Percentiles rank a stretch among this genome's conserved stretches.
Evolutionary conservation across 2,888 invertebrate species (phyloP).

Genomic region (Mythimna pallens): DNA sequence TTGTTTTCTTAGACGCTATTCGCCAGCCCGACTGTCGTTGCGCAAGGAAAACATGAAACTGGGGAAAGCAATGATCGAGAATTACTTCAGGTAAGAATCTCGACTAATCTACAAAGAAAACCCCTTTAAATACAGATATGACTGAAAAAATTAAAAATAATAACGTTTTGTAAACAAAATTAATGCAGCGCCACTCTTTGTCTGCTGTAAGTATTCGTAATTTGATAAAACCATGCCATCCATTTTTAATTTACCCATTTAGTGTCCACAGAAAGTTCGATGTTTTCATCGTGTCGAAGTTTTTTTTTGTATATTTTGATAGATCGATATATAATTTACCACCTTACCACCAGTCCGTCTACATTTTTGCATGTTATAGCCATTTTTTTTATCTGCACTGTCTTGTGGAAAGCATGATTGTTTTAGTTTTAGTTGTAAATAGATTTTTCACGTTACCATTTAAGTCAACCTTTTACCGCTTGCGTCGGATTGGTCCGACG

Average conservation of each 20-base stretch:
- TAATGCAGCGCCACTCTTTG: slow-evolving; percentile 59
- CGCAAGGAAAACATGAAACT: slow-evolving; percentile 95
- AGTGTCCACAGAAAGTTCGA: slow-evolving; percentile 36
- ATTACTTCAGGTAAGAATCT: slow-evolving; percentile 93
- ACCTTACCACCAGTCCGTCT: slow-evolving; percentile 5
- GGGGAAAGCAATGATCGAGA: slow-evolving; percentile 94
- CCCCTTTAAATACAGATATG: neutral
- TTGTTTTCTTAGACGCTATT: slow-evolving; percentile 94
- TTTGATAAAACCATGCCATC: slow-evolving; percentile 23
- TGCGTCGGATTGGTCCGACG: no score
- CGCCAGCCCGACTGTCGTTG: slow-evolving; percentile 95
- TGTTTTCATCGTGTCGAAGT: slow-evolving; percentile 37
- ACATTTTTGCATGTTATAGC: slow-evolving; percentile 54
- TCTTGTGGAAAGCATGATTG: slow-evolving; percentile 60
- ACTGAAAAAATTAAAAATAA: slow-evolving; percentile 26
- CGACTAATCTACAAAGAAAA: slow-evolving; percentile 21
- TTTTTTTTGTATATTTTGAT: neutral
- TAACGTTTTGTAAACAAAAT: slow-evolving; percentile 47
- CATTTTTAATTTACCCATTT: slow-evolving; percentile 48
- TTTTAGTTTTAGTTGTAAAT: slow-evolving; percentile 42
- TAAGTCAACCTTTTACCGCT: neutral
- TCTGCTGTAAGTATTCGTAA: slow-evolving; percentile 52
- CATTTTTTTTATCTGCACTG: slow-evolving; percentile 46
- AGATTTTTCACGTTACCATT: neutral
- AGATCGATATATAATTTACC: neutral